Conservation (phyloP, 2,797 vertebrate genomes). For the Lepus townsendii region DNA sequence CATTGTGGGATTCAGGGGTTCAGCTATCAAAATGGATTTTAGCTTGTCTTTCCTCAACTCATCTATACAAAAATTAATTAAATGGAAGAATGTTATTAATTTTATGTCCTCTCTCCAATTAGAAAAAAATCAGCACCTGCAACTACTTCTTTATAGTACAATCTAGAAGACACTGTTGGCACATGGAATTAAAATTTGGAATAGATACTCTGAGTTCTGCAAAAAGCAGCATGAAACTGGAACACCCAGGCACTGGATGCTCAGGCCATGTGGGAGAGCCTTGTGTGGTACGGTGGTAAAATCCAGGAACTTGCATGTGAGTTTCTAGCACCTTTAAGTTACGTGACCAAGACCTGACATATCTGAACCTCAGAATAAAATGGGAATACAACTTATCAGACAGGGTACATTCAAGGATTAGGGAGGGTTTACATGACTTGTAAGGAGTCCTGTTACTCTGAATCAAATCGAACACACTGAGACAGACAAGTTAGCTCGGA, state of each 20-base stretch:
- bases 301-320: not conserved
- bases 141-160: conserved; percentile 7
- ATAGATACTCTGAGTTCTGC: conserved; percentile 16
- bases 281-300: not conserved
- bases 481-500: conserved; percentile 12
- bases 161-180: conserved; percentile 11
- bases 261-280: not conserved
- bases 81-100: conserved; percentile 28
- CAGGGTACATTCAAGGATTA: not conserved
- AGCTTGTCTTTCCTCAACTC: conserved; percentile 33
- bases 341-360: not conserved
- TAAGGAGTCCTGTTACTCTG: not conserved
- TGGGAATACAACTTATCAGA: not conserved
- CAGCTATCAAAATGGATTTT: conserved; percentile 1
- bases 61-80: conserved; percentile 40
- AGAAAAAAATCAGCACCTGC: conserved; percentile 15
- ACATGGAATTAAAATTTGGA: conserved; percentile 4
- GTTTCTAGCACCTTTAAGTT: not conserved
- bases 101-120: conserved; percentile 9
- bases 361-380: not conserved
- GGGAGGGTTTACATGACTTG: not conserved
- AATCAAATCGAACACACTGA: conserved; percentile 31
- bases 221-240: not conserved
- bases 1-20: not conserved
- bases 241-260: not conserved